Conservation (phyloP, 2,113 vertebrate species). For the Pseudopodoces humilis region DNA sequence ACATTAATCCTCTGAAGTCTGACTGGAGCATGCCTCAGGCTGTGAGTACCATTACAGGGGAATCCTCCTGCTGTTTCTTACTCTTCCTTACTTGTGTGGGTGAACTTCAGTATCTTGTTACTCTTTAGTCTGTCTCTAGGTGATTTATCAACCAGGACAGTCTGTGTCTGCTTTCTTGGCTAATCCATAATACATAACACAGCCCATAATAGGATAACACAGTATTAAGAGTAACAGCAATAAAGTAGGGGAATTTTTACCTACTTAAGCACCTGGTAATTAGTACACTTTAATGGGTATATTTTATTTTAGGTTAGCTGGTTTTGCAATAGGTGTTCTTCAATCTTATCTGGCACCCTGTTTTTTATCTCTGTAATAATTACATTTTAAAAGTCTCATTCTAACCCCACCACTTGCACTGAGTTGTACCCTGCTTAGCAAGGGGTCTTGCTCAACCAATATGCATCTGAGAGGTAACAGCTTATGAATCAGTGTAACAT, state of each 20-base stretch:
- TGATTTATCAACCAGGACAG: background rate
- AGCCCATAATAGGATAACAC: no score
- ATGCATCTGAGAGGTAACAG: background rate
- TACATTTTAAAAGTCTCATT: background rate
- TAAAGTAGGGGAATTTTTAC: background rate
- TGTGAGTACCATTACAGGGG: background rate
- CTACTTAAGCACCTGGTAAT: background rate
- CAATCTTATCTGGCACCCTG: background rate
- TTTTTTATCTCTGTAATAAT: background rate
- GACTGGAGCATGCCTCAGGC: background rate
- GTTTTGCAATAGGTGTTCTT: background rate
- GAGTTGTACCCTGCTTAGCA: background rate
- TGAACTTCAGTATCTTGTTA: background rate
- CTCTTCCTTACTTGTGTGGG: background rate
- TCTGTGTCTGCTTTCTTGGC: background rate
- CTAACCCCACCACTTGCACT: background rate
- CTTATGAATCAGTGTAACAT: background rate
- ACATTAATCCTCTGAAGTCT: background rate
- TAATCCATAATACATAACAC: background rate
- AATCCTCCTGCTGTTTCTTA: background rate
- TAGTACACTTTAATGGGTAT: background rate
- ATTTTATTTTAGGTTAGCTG: background rate
- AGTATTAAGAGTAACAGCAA: background rate
- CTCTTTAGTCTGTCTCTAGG: background rate
- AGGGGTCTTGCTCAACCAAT: background rate